These are phyloP conservation scores for Prionailurus viverrinus DNA, from an alignment of 2,113 vertebrate genomes.

Conservation along the genomic window DNA sequence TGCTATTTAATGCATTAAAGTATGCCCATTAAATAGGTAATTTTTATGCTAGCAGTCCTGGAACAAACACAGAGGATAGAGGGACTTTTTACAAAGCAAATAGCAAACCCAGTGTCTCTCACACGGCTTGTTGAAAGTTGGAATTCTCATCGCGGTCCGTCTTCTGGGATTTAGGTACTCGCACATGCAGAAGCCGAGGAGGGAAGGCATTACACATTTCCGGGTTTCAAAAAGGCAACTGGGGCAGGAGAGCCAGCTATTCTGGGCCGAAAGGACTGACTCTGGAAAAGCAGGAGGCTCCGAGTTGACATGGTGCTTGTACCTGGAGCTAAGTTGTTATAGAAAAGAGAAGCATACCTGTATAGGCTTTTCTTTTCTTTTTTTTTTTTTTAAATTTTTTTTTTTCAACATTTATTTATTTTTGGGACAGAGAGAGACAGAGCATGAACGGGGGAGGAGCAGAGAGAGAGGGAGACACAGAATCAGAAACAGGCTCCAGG, in stretches of 20 bases:
- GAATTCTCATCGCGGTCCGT: conserved; percentile 66
- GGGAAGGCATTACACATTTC: conserved; percentile 74
- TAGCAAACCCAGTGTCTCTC: conserved; percentile 49
- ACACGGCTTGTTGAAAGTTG: conserved; percentile 54
- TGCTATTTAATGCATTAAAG: conserved; percentile 59
- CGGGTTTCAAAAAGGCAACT: conserved; percentile 76
- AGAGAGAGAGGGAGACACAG: too few species aligned
- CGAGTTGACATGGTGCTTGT: not conserved
- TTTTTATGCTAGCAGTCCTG: conserved; percentile 35
- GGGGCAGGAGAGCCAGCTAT: conserved; percentile 54
- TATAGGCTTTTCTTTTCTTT: not conserved
- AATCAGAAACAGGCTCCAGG: too few species aligned
- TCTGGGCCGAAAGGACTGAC: conserved; percentile 68
- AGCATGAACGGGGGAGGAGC: too few species aligned
- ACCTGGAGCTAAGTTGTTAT: conserved; percentile 63
- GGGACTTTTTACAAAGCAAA: conserved; percentile 75
- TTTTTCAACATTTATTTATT: too few species aligned
- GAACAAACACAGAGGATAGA: conserved; percentile 5
- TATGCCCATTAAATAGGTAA: conserved; percentile 57
- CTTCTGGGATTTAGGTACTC: conserved; percentile 76
- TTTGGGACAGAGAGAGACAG: too few species aligned
- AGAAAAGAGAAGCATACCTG: not conserved
- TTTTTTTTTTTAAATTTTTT: too few species aligned
- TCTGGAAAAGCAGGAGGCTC: conserved; percentile 56
- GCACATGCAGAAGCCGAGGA: conserved; percentile 64